Percentiles rank a stretch among this genome's conserved stretches.
phyloP scores from a whole-genome alignment of 2,888 invertebrate species.

The Ligdia adustata region DNA sequence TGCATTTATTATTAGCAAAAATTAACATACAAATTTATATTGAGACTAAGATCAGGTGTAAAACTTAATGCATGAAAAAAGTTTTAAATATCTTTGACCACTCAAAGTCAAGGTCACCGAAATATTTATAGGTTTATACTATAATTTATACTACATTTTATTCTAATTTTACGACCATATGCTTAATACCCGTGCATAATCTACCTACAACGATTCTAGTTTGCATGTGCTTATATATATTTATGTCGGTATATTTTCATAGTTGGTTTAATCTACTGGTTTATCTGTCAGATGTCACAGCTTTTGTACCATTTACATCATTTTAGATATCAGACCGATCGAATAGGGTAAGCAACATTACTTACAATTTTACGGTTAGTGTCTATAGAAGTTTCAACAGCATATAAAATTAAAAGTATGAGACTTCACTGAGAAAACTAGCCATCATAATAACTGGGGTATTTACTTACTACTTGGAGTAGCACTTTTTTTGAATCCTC shows the following conservation, averaged over 20 bases:
- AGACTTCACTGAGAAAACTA: too few relatives aligned
- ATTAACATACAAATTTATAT: constrained; percentile 5
- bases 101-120: constrained; percentile 19
- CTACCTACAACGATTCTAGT: constrained; percentile 10
- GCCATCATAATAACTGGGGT: too few relatives aligned
- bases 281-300: not conserved
- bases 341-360: not conserved
- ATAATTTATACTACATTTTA: constrained; percentile 21
- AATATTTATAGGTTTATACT: constrained; percentile 10
- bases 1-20: not conserved
- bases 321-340: not conserved
- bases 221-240: constrained; percentile 15
- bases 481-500: too few relatives aligned
- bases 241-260: constrained; percentile 12
- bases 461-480: too few relatives aligned
- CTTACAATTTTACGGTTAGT: too few relatives aligned
- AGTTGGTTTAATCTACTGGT: not conserved
- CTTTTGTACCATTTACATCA: not conserved
- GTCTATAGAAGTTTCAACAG: too few relatives aligned
- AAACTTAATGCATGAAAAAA: not conserved
- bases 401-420: too few relatives aligned
- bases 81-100: constrained; percentile 13
- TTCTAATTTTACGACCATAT: constrained; percentile 20
- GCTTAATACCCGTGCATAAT: constrained; percentile 15
- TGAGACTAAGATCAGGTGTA: not conserved